A percentile compares a stretch with the other conserved stretches of the same genome.
These are phyloP conservation scores for Saimiri boliviensis DNA, from an alignment of 2,113 vertebrate genomes.

Conservation along the genomic window DNA sequence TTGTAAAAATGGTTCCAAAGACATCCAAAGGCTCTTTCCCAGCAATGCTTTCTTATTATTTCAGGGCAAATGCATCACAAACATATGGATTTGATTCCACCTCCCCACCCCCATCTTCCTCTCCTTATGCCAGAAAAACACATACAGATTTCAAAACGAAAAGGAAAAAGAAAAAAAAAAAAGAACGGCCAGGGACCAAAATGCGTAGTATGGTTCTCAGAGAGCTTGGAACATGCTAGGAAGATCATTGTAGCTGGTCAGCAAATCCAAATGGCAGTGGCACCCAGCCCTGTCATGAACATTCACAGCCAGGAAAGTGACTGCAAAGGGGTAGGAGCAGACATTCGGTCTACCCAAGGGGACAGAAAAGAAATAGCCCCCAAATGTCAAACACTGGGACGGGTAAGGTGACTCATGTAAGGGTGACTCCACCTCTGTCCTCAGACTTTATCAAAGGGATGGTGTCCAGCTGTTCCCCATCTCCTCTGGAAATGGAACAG, in stretches of 20 bases:
- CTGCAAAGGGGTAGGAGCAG: neutral
- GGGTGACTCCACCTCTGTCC: neutral
- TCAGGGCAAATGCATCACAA: conserved; percentile 3
- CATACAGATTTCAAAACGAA: conserved; percentile 57
- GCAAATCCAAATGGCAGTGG: conserved; percentile 32
- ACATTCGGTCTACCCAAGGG: neutral
- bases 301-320: conserved; percentile 18
- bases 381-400: conserved; percentile 22
- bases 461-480: conserved; percentile 48
- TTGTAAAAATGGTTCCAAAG: neutral
- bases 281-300: conserved; percentile 39
- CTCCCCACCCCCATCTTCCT: conserved; percentile 36
- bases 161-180: neutral
- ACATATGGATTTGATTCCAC: conserved; percentile 63
- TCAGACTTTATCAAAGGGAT: conserved; percentile 39
- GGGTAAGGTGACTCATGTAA: neutral
- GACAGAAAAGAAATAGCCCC: conserved; percentile 43
- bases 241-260: conserved; percentile 23
- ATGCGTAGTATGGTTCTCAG: neutral
- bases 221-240: conserved; percentile 22
- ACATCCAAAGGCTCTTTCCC: neutral
- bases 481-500: conserved; percentile 5
- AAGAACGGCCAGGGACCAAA: conserved; percentile 14
- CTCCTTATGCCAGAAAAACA: conserved; percentile 47
- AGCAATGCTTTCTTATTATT: conserved; percentile 6